Conservation (phyloP, 2,797 vertebrate species). For the Peromyscus melanophrys region DNA sequence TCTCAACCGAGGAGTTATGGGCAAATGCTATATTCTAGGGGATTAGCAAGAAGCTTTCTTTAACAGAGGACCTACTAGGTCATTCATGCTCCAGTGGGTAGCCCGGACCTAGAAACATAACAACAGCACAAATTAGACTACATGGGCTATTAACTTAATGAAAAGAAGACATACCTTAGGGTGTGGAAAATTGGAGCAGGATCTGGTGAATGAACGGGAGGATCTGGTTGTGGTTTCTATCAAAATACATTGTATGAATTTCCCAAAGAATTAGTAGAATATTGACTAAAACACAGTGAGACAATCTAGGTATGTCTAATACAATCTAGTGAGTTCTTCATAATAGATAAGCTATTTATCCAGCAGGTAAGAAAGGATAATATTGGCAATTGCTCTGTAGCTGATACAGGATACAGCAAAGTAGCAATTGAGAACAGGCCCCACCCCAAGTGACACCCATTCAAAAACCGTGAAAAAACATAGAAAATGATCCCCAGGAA, state of each 20-base stretch:
- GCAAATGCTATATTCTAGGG: not conserved
- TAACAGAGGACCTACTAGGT: not conserved
- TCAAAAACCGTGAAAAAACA: not conserved
- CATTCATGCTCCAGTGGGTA: not conserved
- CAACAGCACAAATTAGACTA: not conserved
- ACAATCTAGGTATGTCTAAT: not conserved
- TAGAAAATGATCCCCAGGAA: not conserved
- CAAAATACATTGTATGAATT: not conserved
- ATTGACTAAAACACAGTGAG: not conserved
- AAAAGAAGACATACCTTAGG: not conserved
- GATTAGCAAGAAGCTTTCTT: not conserved
- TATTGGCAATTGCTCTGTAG: not conserved
- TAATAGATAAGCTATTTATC: not conserved
- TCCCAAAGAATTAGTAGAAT: not conserved
- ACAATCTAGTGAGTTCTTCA: not conserved
- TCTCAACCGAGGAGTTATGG: not conserved
- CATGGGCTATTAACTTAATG: not conserved
- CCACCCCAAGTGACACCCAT: fast-evolving
- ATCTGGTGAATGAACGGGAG: not conserved
- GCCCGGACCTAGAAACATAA: not conserved
- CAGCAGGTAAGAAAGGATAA: not conserved
- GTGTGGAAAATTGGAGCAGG: not conserved
- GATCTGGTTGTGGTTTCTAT: not conserved
- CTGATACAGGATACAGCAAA: not conserved
- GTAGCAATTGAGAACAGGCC: fast-evolving